Conservation (phyloP, 2,888 invertebrate species). For the Laothoe populi region DNA sequence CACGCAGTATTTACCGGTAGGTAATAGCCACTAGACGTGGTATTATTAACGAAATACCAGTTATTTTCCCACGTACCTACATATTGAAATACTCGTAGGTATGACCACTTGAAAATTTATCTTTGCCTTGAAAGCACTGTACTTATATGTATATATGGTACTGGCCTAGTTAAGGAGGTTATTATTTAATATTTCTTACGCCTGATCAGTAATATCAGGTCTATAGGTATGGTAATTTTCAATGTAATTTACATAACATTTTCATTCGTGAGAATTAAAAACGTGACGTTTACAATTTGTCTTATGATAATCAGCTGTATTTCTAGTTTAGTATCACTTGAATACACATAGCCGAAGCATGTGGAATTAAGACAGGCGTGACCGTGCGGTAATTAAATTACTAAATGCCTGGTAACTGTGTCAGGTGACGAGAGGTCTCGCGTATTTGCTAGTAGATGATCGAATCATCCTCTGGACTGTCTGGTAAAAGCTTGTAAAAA, state of each 20-base stretch:
- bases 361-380: slow-evolving; percentile 26
- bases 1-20: slow-evolving; percentile 4
- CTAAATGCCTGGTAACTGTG: slow-evolving; percentile 28
- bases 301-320: not conserved
- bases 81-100: too few species aligned
- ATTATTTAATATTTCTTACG: too few species aligned
- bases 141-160: not conserved
- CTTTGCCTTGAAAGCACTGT: not conserved
- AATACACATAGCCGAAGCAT: not conserved
- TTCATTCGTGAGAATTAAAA: too few species aligned
- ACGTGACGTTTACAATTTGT: too few species aligned
- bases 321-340: not conserved
- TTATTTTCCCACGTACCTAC: too few species aligned
- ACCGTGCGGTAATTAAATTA: slow-evolving; percentile 29
- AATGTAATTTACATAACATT: too few species aligned
- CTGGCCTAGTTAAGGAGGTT: too few species aligned
- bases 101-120: too few species aligned
- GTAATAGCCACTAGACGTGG: too few species aligned
- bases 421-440: slow-evolving; percentile 26
- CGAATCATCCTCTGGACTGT: not conserved
- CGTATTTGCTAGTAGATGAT: not conserved
- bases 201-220: too few species aligned
- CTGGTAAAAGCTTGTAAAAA: not conserved
- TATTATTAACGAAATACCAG: not conserved
- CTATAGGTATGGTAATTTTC: too few species aligned